phyloP scores from a whole-genome alignment of 2,797 vertebrate genomes.

The Hypotaenidia okinawae region DNA sequence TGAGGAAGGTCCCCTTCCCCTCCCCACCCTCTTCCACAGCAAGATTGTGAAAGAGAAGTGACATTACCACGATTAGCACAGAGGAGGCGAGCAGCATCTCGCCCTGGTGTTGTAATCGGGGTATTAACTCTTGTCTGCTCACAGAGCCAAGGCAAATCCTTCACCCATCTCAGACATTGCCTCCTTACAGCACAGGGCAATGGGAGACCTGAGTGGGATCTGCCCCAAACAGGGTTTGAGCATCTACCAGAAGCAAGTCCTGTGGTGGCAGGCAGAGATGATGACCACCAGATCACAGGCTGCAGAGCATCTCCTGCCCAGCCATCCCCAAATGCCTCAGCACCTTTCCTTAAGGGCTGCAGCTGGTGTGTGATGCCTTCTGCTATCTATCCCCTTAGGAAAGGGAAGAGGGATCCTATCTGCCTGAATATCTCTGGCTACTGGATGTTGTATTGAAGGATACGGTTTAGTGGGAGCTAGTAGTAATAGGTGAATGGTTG shows the following conservation, averaged over 20 bases:
- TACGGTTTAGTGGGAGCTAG: too few relatives aligned
- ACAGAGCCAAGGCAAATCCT: not conserved
- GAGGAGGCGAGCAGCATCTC: conserved; percentile 39
- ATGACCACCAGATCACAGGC: not conserved
- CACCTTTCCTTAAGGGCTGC: not conserved
- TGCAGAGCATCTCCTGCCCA: not conserved
- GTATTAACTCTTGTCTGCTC: not conserved
- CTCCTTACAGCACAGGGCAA: not conserved
- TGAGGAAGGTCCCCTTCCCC: conserved; percentile 52
- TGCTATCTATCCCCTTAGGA: not conserved
- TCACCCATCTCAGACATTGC: not conserved
- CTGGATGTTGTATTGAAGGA: too few relatives aligned
- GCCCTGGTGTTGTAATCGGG: conserved; percentile 19
- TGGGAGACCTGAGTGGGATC: not conserved
- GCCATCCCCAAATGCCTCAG: not conserved
- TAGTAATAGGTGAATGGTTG: too few relatives aligned
- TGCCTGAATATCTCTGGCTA: not conserved
- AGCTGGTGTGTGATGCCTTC: not conserved
- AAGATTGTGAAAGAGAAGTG: conserved; percentile 50
- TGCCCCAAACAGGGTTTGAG: not conserved
- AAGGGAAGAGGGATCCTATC: not conserved
- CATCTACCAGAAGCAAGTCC: not conserved
- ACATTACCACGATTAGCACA: conserved; percentile 29
- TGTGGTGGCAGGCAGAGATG: not conserved
- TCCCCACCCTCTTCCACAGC: conserved; percentile 17